Evolutionary conservation across 2,113 vertebrate genomes (phyloP).

Genomic region (Alligator mississippiensis): DNA sequence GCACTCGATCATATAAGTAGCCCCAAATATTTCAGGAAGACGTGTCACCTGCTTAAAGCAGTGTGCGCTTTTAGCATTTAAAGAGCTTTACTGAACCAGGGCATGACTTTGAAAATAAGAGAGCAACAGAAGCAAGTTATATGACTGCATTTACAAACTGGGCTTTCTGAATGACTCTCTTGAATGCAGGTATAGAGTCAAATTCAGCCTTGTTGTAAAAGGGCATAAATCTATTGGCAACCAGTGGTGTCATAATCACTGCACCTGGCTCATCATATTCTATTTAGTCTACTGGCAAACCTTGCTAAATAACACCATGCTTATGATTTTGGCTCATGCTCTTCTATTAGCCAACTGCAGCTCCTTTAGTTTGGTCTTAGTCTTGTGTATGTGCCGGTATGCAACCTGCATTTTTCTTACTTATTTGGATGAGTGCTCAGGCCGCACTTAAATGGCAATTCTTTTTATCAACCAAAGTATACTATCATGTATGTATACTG

Average conservation of each 20-base stretch:
- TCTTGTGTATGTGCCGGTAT: background rate
- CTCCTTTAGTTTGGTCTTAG: background rate
- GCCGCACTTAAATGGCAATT: conserved; percentile 22
- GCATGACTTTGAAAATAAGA: accelerated
- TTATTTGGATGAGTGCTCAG: conserved; percentile 22
- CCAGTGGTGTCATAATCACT: conserved; percentile 33
- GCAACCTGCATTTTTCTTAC: background rate
- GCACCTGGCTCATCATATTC: conserved; percentile 51
- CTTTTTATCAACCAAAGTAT: background rate
- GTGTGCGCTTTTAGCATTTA: accelerated
- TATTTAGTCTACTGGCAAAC: conserved; percentile 48
- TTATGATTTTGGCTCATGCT: conserved; percentile 41
- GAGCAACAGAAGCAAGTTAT: background rate
- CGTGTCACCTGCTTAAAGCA: accelerated
- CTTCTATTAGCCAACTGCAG: conserved; percentile 25
- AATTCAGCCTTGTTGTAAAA: background rate
- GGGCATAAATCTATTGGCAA: conserved; percentile 41
- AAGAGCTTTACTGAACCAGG: accelerated
- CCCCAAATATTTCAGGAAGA: accelerated
- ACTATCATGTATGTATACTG: no score
- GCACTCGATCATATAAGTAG: accelerated
- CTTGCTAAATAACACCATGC: conserved; percentile 33
- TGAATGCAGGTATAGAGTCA: background rate
- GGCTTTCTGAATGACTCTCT: background rate
- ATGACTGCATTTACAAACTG: background rate